These are phyloP conservation scores for Eira barbara DNA, from an alignment of 2,113 vertebrate species.

Conservation along the genomic window DNA sequence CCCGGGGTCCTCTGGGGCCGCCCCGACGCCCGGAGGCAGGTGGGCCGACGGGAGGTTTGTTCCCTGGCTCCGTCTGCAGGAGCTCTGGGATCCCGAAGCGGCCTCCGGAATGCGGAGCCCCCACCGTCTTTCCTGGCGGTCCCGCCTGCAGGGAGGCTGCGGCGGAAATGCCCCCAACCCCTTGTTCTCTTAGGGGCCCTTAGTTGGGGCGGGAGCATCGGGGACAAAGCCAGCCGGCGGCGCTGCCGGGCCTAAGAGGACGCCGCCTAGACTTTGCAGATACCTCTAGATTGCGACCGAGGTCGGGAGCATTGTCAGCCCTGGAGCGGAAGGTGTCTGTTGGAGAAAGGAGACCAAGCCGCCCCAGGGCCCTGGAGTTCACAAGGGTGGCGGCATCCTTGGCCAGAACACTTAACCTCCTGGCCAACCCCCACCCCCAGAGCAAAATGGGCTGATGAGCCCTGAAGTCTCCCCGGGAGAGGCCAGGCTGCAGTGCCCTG, in stretches of 20 bases:
- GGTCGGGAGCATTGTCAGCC: background rate
- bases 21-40: background rate
- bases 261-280: background rate
- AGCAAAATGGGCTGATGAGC: background rate
- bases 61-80: background rate
- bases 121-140: background rate
- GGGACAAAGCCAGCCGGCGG: conserved; percentile 37
- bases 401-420: background rate
- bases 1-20: background rate
- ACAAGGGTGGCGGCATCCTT: background rate
- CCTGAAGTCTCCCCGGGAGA: background rate
- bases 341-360: background rate
- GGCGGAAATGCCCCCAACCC: background rate
- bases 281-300: background rate
- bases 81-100: background rate
- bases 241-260: background rate
- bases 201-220: background rate
- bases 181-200: background rate
- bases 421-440: background rate
- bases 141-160: background rate
- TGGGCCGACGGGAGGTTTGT: background rate
- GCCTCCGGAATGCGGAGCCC: background rate
- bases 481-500: background rate
- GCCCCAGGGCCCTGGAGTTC: background rate
- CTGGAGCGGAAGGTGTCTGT: background rate